A percentile compares a stretch with the other conserved stretches of the same genome.
phyloP scores from a whole-genome alignment of 2,888 invertebrate species.

The Morpho helenor region DNA sequence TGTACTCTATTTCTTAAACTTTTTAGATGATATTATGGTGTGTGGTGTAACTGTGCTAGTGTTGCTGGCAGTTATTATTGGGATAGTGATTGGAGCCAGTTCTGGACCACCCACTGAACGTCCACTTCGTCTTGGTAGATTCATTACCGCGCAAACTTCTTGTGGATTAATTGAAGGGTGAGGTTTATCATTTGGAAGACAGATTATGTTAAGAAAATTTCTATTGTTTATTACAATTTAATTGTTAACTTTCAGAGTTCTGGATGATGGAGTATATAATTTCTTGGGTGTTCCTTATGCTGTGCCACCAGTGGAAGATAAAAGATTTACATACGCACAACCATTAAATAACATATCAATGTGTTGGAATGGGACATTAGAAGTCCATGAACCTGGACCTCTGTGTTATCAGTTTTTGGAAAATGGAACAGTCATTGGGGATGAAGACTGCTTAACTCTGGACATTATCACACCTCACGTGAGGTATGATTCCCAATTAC shows the following conservation, averaged over 20 bases:
- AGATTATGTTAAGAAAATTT: too few relatives aligned
- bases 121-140: conserved; percentile 85
- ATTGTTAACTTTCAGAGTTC: conserved; percentile 60
- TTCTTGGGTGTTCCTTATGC: conserved; percentile 92
- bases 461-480: conserved; percentile 91
- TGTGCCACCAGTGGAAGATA: conserved; percentile 82
- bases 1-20: background rate
- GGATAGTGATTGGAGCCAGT: conserved; percentile 78
- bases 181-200: conserved; percentile 20
- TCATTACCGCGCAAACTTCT: conserved; percentile 84
- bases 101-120: conserved; percentile 75
- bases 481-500: conserved; percentile 86
- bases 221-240: background rate
- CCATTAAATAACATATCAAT: conserved; percentile 82
- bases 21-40: conserved; percentile 76
- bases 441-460: conserved; percentile 90
- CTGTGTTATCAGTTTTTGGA: conserved; percentile 85
- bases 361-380: conserved; percentile 89
- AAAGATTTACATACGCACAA: conserved; percentile 85
- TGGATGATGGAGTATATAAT: conserved; percentile 88
- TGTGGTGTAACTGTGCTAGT: conserved; percentile 80
- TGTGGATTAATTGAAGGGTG: conserved; percentile 91
- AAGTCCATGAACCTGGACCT: conserved; percentile 83
- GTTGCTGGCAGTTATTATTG: conserved; percentile 81
- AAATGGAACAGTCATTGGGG: conserved; percentile 82